Conservation (phyloP, 2,888 invertebrate genomes). For the Loripinus fragilis region DNA sequence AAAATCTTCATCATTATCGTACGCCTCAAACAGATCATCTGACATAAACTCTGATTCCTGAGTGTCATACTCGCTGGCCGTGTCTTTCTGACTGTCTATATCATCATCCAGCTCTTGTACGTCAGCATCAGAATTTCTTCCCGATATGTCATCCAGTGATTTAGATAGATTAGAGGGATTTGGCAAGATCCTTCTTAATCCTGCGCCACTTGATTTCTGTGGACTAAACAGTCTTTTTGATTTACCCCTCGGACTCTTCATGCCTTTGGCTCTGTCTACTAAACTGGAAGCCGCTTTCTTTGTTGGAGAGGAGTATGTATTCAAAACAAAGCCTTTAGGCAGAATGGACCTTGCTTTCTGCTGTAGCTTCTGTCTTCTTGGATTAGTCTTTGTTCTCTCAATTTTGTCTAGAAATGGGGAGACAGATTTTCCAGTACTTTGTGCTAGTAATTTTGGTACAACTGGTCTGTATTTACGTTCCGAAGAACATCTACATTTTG, state of each 20-base stretch:
- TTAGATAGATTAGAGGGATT: neutral
- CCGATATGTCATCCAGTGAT: neutral
- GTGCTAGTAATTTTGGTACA: constrained; percentile 62
- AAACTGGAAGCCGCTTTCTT: constrained; percentile 77
- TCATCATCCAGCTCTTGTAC: constrained; percentile 43
- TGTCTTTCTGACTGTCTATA: constrained; percentile 44
- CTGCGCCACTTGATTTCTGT: neutral
- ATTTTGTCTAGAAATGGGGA: constrained; percentile 41
- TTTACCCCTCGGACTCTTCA: constrained; percentile 3
- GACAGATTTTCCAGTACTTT: constrained; percentile 29
- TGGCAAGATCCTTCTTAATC: neutral
- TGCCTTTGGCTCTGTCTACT: constrained; percentile 59
- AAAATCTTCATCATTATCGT: constrained; percentile 17
- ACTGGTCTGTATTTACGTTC: constrained; percentile 64
- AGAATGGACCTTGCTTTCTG: constrained; percentile 76
- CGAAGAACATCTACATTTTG: constrained; percentile 55
- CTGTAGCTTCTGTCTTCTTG: constrained; percentile 68
- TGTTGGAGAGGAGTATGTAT: constrained; percentile 73
- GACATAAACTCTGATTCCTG: constrained; percentile 37
- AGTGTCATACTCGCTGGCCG: constrained; percentile 44
- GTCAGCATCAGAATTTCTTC: neutral
- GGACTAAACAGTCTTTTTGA: constrained; percentile 3
- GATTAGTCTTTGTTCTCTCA: constrained; percentile 44
- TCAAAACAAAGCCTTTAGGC: constrained; percentile 77
- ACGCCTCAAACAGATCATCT: constrained; percentile 1